Base-by-base conservation (phyloP, 2,888 invertebrate genomes). In the Cephus nigrinus region DNA sequence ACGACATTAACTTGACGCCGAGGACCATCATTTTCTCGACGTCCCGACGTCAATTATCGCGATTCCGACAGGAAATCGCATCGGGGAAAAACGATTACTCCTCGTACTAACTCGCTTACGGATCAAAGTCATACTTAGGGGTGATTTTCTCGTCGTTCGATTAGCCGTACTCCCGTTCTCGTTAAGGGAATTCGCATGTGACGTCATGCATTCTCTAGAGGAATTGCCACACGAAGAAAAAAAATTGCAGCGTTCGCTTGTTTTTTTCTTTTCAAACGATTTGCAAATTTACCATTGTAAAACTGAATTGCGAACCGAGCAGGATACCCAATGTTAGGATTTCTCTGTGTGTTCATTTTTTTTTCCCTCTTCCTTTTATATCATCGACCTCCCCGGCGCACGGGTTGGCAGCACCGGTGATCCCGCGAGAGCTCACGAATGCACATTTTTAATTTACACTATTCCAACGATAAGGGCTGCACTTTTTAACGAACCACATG, bases 1-100 rank as follows among this genome's bases (percentile, higher is more conserved):
- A 87, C 86, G 86, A 82, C 84, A 87, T 88, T 87, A 87, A 88
- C 85, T 88, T 83, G 84, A 83, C 82, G 83, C 80, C 82, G 84
- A 85, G 86, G 85, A 87, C 88, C 85, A 85, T 89, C 84, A 89
- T 88, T 88, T 84, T 69, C 76, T 76, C 80, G 33, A 74, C 36
- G 30, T 68, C 12, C 31, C 32, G 71, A 71, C 31, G 71, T 68
- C 75, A 80, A 81, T 81, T 78, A 80, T 79, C 76, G 76, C 71
- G 23, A 71, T 55, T 9, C 23, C 15, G 23, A 55, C 55, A 23
- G 55, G 55, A 55, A 55, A 55, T 55, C 55, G 55, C 55, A 23
- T 15, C 55, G 55, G 55, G 55, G 5, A 55, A 15, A 55, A 55
- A 23, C 23, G 55, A 55, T 55, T 55, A 55, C 23, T 55, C 55